A percentile compares a stretch with the other conserved stretches of the same genome.
Conservation (phyloP, 2,888 invertebrate species). For the Tenthredo distinguenda region DNA sequence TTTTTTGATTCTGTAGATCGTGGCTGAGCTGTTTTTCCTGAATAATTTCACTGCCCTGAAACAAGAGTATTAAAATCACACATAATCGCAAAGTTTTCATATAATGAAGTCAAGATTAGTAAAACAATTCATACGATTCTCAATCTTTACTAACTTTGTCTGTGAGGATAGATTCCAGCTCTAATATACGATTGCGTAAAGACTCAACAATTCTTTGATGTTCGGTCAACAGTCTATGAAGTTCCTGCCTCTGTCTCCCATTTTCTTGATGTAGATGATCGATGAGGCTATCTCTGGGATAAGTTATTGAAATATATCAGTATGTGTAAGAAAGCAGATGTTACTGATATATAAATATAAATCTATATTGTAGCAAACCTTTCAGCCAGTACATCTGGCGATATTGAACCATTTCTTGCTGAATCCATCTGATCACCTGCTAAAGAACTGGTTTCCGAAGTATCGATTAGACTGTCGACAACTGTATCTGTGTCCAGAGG, state of each 20-base stretch:
- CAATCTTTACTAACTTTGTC: slow-evolving; percentile 68
- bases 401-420: slow-evolving; percentile 77
- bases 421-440: slow-evolving; percentile 72
- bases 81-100: background rate
- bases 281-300: slow-evolving; percentile 86
- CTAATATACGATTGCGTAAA: slow-evolving; percentile 69
- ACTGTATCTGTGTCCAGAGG: slow-evolving; percentile 81
- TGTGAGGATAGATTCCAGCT: slow-evolving; percentile 71
- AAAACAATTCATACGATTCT: background rate
- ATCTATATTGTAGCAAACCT: slow-evolving; percentile 68
- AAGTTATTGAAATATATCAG: slow-evolving; percentile 51
- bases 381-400: slow-evolving; percentile 79
- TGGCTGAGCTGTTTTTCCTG: slow-evolving; percentile 81
- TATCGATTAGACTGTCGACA: slow-evolving; percentile 85
- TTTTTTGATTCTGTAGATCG: slow-evolving; percentile 79
- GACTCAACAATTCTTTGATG: slow-evolving; percentile 73
- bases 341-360: slow-evolving; percentile 40
- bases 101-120: background rate
- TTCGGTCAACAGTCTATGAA: slow-evolving; percentile 71
- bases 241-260: slow-evolving; percentile 83
- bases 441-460: slow-evolving; percentile 82
- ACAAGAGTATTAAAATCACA: slow-evolving; percentile 44
- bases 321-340: slow-evolving; percentile 18
- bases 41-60: slow-evolving; percentile 81
- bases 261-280: slow-evolving; percentile 90